Conservation (phyloP, 2,888 invertebrate genomes). For the Diogma glabrata region DNA sequence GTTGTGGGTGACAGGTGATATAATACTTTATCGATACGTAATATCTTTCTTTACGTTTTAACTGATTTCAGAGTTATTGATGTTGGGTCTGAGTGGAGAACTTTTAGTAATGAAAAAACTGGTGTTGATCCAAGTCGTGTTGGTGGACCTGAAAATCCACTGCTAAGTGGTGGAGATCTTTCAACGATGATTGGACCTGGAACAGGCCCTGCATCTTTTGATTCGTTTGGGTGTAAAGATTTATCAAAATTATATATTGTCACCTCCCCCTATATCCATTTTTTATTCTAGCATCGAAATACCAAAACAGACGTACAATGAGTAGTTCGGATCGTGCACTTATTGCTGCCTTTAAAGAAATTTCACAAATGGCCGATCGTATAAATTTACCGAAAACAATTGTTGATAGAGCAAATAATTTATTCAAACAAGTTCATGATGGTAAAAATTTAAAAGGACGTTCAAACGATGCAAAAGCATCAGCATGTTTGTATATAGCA, state of each 20-base stretch:
- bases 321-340: slow-evolving; percentile 92
- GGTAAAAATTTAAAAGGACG: slow-evolving; percentile 91
- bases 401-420: slow-evolving; percentile 88
- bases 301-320: slow-evolving; percentile 65
- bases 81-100: slow-evolving; percentile 99
- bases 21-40: background rate
- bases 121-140: slow-evolving; percentile 98
- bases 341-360: slow-evolving; percentile 93
- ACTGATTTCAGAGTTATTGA: slow-evolving; percentile 73
- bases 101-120: slow-evolving; percentile 96
- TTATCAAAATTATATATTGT: slow-evolving; percentile 37
- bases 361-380: slow-evolving; percentile 95
- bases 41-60: slow-evolving; percentile 18
- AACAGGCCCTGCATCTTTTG: slow-evolving; percentile 72
- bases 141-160: slow-evolving; percentile 96
- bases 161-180: slow-evolving; percentile 89
- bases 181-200: slow-evolving; percentile 87
- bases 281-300: slow-evolving; percentile 45
- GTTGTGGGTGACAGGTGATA: slow-evolving; percentile 77
- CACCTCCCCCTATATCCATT: background rate
- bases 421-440: slow-evolving; percentile 97
- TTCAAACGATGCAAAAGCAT: slow-evolving; percentile 96
- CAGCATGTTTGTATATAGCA: slow-evolving; percentile 97
- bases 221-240: slow-evolving; percentile 54
- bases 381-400: slow-evolving; percentile 96